These are phyloP conservation scores for Todiramphus chloris DNA, from an alignment of 2,113 vertebrate genomes.

Conservation along the genomic window DNA sequence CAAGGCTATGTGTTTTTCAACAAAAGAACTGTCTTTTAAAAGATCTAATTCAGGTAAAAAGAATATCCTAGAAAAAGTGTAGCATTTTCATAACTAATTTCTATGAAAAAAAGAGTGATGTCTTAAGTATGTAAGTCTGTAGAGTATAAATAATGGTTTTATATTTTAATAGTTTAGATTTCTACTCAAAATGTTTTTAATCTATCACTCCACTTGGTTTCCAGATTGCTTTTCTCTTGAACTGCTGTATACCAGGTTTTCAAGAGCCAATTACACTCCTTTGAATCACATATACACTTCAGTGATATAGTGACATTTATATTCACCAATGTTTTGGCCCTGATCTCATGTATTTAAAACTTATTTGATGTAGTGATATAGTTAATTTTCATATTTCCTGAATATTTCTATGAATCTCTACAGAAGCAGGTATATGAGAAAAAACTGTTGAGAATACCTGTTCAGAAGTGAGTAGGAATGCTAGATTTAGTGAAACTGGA, in stretches of 20 bases:
- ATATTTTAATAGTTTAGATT: background rate
- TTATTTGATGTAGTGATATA: background rate
- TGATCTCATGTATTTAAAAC: background rate
- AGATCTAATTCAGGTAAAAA: background rate
- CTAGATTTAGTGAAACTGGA: background rate
- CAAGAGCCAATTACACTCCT: background rate
- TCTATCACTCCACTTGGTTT: background rate
- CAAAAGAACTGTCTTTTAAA: background rate
- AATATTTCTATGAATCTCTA: background rate
- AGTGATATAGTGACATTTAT: background rate
- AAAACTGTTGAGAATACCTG: background rate
- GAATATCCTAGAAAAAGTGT: background rate
- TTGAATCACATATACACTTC: background rate
- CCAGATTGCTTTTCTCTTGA: background rate
- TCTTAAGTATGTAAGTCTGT: background rate
- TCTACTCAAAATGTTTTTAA: background rate
- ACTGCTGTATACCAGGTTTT: background rate
- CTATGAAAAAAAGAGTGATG: background rate
- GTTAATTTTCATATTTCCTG: background rate
- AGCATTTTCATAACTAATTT: background rate
- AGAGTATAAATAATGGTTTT: background rate
- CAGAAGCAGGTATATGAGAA: background rate
- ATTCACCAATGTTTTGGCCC: background rate
- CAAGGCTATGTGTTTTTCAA: background rate
- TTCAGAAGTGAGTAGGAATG: background rate